Evolutionary conservation across 2,888 invertebrate genomes (phyloP), one percentile per base, ranked within the genome.

Genomic region (Heliconius cydno): DNA sequence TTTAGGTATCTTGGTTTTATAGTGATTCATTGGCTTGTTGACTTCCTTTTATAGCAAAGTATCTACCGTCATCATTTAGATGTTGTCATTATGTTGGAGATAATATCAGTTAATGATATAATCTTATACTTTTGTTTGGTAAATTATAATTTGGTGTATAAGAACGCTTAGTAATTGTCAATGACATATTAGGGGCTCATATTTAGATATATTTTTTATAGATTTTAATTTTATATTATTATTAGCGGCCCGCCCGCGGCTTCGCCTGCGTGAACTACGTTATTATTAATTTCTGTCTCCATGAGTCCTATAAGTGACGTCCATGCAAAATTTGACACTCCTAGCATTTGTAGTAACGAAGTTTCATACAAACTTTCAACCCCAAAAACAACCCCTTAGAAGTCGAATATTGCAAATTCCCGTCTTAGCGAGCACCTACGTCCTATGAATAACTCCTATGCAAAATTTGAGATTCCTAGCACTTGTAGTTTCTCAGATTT

Each of bases 1-100:
- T 79, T 81, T 78, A 79, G 79, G 74, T 78, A 78, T 70, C 68
- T 71, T 78, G 65, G 74, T 81, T 63, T 52, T 80, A 70, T 72
- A 46, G 38, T 80, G 80, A 83, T 72, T 82, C 74, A 80, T 79
- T 66, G 30, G 25, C n/a, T 76, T 30, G 41, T 77, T 73, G 67
- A 68, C 30, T 75, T 71, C 41, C 22, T 80, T 74, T 77, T 81
- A 46, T 72, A 52, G 46, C 71, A 77, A 71, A 60, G n/a, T 3
- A n/a, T n/a, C 63, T 60, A 68, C 66, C 60, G 75, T 60, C 3
- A 71, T 77, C 79, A 81, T 79, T 79, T 81, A 79, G 77, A 66
- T 65, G 38, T 68, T 65, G 65, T 57, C 67, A 73, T 66, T 67
- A 72, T 65, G 15, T 57, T 46, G 66, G n/a, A 67, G 25, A 60